phyloP scores from a whole-genome alignment of 2,888 invertebrate genomes.

The Pyralis farinalis region DNA sequence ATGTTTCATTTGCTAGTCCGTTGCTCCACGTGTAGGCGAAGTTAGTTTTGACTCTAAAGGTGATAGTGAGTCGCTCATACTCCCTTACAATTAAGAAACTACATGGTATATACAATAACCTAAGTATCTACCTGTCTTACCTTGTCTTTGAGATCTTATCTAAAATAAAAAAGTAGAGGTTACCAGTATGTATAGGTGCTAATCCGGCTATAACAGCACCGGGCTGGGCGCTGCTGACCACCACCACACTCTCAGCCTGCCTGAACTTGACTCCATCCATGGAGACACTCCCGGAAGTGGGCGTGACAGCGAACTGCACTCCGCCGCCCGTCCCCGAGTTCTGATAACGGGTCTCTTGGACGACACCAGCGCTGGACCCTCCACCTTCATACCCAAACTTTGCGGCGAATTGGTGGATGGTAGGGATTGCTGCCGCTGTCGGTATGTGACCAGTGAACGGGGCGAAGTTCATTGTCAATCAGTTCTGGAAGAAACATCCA shows the following conservation, averaged over 20 bases:
- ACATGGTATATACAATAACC: no score
- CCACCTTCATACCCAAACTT: slow-evolving; percentile 82
- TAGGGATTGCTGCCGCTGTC: slow-evolving; percentile 86
- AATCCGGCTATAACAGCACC: slow-evolving; percentile 64
- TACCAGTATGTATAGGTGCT: slow-evolving; percentile 70
- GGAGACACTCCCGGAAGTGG: slow-evolving; percentile 36
- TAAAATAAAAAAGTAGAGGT: no score
- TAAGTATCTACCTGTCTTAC: no score
- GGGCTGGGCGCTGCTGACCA: slow-evolving; percentile 74
- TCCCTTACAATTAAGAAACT: no score
- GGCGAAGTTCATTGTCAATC: slow-evolving; percentile 88
- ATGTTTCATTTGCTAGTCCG: no score
- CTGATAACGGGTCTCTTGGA: slow-evolving; percentile 68
- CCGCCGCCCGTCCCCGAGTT: slow-evolving; percentile 37
- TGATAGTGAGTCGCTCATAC: no score
- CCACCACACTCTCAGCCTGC: slow-evolving; percentile 74
- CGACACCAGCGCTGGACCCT: slow-evolving; percentile 42
- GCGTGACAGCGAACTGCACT: slow-evolving; percentile 61
- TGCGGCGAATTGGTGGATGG: slow-evolving; percentile 91
- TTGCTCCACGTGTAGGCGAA: no score
- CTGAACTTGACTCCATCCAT: slow-evolving; percentile 83
- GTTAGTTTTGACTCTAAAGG: no score
- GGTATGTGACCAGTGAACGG: slow-evolving; percentile 91
- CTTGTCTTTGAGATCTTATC: no score
- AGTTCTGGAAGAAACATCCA: slow-evolving; percentile 31